Percentiles rank a stretch among this genome's conserved stretches.
Conservation (phyloP, 1,140 invertebrate species). For the Anadara kagoshimensis region DNA sequence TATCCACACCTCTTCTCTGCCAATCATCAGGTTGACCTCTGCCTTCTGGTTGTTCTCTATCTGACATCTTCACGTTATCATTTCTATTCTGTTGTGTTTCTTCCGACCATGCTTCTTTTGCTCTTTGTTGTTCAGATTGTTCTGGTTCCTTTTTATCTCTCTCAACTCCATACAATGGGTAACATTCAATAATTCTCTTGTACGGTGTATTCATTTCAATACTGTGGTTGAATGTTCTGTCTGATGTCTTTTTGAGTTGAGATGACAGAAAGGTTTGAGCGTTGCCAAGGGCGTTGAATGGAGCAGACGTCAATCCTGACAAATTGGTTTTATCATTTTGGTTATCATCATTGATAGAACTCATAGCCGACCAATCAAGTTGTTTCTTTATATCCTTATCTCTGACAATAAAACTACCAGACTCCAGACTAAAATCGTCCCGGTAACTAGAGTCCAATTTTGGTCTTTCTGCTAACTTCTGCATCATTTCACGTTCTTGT, state of each 20-base stretch:
- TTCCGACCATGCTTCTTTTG: slow-evolving; percentile 25
- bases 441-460: slow-evolving; percentile 52
- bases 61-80: background rate
- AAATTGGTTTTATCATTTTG: slow-evolving; percentile 37
- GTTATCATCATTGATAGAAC: slow-evolving; percentile 43
- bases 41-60: background rate
- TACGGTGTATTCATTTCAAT: slow-evolving; percentile 56
- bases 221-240: slow-evolving; percentile 63
- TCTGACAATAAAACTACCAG: slow-evolving; percentile 45
- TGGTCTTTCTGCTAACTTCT: slow-evolving; percentile 38
- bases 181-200: slow-evolving; percentile 54
- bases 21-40: background rate
- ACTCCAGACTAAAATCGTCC: slow-evolving; percentile 32
- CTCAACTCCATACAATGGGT: slow-evolving; percentile 56
- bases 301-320: slow-evolving; percentile 28
- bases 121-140: slow-evolving; percentile 5
- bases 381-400: slow-evolving; percentile 56
- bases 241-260: slow-evolving; percentile 59
- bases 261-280: slow-evolving; percentile 60
- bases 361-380: slow-evolving; percentile 60
- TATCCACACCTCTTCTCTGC: background rate
- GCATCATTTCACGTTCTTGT: slow-evolving; percentile 51
- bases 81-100: slow-evolving; percentile 1
- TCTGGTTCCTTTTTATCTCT: slow-evolving; percentile 7
- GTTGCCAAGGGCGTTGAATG: slow-evolving; percentile 54